Evolutionary conservation across 2,113 vertebrate species (phyloP).

Genomic region (Numenius arquata): DNA sequence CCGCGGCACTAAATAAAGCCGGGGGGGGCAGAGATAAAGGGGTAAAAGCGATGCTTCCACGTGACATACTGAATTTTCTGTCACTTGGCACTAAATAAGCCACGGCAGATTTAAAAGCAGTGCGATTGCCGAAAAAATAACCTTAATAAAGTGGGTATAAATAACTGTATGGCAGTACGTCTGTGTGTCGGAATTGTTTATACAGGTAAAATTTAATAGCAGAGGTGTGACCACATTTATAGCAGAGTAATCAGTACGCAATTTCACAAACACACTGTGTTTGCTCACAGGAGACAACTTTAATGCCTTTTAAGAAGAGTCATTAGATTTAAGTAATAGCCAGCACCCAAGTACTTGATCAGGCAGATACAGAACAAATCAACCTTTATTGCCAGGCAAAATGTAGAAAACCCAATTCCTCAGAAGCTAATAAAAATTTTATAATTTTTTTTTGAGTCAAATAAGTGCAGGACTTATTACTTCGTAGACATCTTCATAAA

Average conservation of each 20-base stretch:
- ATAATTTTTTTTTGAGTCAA: conserved; percentile 48
- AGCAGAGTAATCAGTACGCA: background rate
- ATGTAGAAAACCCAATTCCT: conserved; percentile 60
- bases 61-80: background rate
- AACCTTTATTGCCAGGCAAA: conserved; percentile 51
- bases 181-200: background rate
- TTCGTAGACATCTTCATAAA: conserved; percentile 42
- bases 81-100: background rate
- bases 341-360: conserved; percentile 12
- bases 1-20: background rate
- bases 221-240: conserved; percentile 25
- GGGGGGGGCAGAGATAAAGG: background rate
- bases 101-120: background rate
- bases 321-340: conserved; percentile 63
- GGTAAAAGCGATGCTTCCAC: background rate
- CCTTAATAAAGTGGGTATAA: conserved; percentile 30
- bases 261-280: background rate
- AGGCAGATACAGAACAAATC: conserved; percentile 54
- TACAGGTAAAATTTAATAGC: conserved; percentile 32
- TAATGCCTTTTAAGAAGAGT: conserved; percentile 25
- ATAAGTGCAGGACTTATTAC: conserved; percentile 42
- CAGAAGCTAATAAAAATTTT: conserved; percentile 57
- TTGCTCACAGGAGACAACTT: conserved; percentile 29
- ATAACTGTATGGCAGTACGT: background rate
- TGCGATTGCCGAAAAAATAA: background rate